phyloP scores from a whole-genome alignment of 2,797 vertebrate species.

The Tarsius wallacei region DNA sequence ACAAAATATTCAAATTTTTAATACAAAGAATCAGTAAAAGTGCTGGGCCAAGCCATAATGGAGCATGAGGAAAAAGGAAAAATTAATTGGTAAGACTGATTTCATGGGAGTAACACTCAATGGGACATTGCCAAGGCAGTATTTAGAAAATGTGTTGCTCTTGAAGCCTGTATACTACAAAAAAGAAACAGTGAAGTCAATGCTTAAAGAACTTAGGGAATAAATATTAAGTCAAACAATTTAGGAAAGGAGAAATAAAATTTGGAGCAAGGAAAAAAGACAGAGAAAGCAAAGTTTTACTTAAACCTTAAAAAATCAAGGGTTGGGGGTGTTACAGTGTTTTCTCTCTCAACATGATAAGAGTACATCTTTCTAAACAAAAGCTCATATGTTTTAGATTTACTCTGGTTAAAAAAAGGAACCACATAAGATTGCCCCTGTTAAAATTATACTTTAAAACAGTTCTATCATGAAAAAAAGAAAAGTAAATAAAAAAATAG shows the following conservation, averaged over 20 bases:
- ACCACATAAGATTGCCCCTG: not conserved
- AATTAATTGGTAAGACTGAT: conserved; percentile 18
- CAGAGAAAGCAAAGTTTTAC: conserved; percentile 20
- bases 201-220: conserved; percentile 48
- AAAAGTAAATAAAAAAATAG: conserved; percentile 5
- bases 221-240: conserved; percentile 46
- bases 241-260: conserved; percentile 55
- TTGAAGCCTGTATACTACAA: conserved; percentile 49
- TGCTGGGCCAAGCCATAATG: not conserved
- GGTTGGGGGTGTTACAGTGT: not conserved
- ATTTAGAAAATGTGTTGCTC: conserved; percentile 39
- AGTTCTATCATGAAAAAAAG: conserved; percentile 29
- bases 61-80: conserved; percentile 33
- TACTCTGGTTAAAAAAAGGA: conserved; percentile 53
- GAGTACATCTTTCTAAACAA: conserved; percentile 9
- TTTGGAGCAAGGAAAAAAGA: conserved; percentile 1
- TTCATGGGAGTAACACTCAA: conserved; percentile 52
- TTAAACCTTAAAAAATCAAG: conserved; percentile 49
- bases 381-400: conserved; percentile 36
- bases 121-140: not conserved
- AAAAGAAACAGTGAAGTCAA: not conserved
- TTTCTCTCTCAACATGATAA: conserved; percentile 13
- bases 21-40: conserved; percentile 21
- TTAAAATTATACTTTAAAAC: conserved; percentile 52
- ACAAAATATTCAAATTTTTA: conserved; percentile 1